phyloP scores from a whole-genome alignment of 2,113 vertebrate genomes.

The Copsychus sechellarum region DNA sequence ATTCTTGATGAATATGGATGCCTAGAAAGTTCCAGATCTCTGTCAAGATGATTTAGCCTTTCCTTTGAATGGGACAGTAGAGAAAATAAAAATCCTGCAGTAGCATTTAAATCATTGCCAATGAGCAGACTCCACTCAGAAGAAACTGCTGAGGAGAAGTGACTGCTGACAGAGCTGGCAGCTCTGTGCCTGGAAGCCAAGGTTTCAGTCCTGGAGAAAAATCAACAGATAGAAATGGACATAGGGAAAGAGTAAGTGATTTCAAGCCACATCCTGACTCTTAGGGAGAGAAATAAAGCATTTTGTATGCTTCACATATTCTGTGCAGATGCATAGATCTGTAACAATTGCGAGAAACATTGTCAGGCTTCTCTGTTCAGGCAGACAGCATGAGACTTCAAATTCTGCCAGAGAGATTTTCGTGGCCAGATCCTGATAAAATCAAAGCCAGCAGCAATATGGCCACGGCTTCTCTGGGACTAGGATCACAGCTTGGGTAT shows the following conservation, averaged over 20 bases:
- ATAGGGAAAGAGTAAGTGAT: neutral
- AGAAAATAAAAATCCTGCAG: conserved; percentile 39
- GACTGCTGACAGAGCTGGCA: conserved; percentile 53
- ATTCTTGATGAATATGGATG: conserved; percentile 43
- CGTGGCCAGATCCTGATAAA: neutral
- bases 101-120: conserved; percentile 56
- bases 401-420: neutral
- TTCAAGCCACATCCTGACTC: neutral
- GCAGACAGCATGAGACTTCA: neutral
- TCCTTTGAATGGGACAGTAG: conserved; percentile 18
- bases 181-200: conserved; percentile 4
- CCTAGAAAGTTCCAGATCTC: conserved; percentile 56
- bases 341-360: neutral
- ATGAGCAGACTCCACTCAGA: conserved; percentile 4
- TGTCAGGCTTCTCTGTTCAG: neutral
- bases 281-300: neutral
- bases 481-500: neutral
- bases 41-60: conserved; percentile 53
- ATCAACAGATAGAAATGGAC: neutral
- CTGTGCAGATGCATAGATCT: neutral
- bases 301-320: neutral
- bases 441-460: neutral
- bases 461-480: neutral
- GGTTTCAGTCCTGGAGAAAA: conserved; percentile 26
- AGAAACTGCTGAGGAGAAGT: conserved; percentile 30